Base-by-base conservation (phyloP, 1,140 invertebrate genomes). In the Agrypnia vestita region DNA sequence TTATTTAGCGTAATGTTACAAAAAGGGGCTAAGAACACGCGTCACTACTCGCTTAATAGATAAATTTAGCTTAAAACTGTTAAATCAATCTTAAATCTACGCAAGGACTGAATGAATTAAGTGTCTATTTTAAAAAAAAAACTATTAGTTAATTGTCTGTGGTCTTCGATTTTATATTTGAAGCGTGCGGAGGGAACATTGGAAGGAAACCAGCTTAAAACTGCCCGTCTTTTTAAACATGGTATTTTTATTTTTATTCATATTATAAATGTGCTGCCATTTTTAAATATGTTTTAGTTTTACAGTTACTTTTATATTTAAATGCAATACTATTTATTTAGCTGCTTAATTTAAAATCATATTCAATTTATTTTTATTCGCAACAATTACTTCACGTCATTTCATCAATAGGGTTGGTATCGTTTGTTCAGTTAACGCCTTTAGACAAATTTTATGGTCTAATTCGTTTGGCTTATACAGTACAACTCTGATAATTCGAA, bases 71-170 rank as follows among this genome's bases (percentile, higher is more conserved):
- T 55, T 55, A 56, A 19, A 8, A 56, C 53, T 56, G 19, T 17
- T 56, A 56, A 56, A 56, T 56, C 53, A 56, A 56, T 56, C 53
- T 56, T 56, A 56, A 56, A 56, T 56, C 9, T 15, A 56, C 19
- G 15, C 19, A 56, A 17, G 3, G 53, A 56, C 53, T 56, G 53
- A 56, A 56, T 3, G 53, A 56, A 19, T 56, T 56, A 56, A 56
- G 53, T 19, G 53, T 56, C 53, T 56, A 56, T 56, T 56, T 35
- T 3, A 35, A 35, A 35, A 35, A 35, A 35, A 35, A 35, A 35
- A 35, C 25, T 35, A 15, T 15, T 19, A 17, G n/a, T 17, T 56
- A 0, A 56, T 56, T 9, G n/a, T 56, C 53, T 56, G 19, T 56
- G 53, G 53, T 17, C 15, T n/a, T 56, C 15, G 15, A 56, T 56